A percentile compares a stretch with the other conserved stretches of the same genome.
phyloP scores from a whole-genome alignment of 2,888 invertebrate genomes.

The Fragum fragum region DNA sequence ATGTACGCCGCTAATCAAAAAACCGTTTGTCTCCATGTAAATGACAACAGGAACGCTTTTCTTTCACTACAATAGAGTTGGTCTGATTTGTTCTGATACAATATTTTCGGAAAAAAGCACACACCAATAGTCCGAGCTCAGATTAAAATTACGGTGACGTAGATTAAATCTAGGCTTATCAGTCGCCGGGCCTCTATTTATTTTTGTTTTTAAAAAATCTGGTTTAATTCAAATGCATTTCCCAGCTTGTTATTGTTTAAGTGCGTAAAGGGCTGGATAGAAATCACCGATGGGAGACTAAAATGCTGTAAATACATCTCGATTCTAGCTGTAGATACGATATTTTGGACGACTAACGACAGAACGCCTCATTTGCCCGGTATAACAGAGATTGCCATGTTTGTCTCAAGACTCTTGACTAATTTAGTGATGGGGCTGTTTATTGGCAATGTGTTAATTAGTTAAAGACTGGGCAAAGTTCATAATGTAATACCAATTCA shows the following conservation, averaged over 20 bases:
- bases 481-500: conserved; percentile 34
- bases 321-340: too few relatives aligned
- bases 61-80: background rate
- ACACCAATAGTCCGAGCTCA: too few relatives aligned
- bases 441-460: conserved; percentile 43
- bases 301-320: too few relatives aligned
- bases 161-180: too few relatives aligned
- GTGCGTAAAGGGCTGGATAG: too few relatives aligned
- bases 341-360: background rate
- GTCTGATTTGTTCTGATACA: background rate
- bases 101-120: too few relatives aligned
- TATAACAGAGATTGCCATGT: conserved; percentile 51
- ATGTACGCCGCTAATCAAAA: conserved; percentile 58
- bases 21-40: conserved; percentile 56
- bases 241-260: too few relatives aligned
- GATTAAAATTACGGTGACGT: too few relatives aligned
- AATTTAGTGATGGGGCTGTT: conserved; percentile 56
- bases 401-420: conserved; percentile 55
- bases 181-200: too few relatives aligned
- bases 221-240: too few relatives aligned
- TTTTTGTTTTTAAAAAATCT: too few relatives aligned
- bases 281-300: too few relatives aligned
- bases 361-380: conserved; percentile 36
- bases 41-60: conserved; percentile 62
- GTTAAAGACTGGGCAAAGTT: conserved; percentile 37